Conservation (phyloP, 2,113 vertebrate genomes). For the Mesembrinibis cayennensis region DNA sequence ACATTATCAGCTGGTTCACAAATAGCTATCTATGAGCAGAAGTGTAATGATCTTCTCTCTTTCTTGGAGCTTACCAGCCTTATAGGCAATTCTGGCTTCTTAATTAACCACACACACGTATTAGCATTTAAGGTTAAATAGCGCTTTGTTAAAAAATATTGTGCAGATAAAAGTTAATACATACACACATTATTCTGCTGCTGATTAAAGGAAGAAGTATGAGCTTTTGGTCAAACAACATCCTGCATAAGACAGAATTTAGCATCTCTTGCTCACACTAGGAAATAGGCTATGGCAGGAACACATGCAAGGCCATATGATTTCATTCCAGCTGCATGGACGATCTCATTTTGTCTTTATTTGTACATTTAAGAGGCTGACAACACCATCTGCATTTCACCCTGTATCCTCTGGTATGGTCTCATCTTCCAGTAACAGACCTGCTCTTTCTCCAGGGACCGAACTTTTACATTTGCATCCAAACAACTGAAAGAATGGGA, state of each 20-base stretch:
- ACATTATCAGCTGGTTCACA: slow-evolving; percentile 79
- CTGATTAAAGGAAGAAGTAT: not conserved
- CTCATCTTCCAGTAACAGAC: slow-evolving; percentile 39
- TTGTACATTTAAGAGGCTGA: slow-evolving; percentile 51
- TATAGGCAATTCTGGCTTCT: slow-evolving; percentile 74
- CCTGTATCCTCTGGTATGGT: slow-evolving; percentile 4
- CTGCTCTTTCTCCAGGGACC: slow-evolving; percentile 17
- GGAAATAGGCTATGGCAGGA: slow-evolving; percentile 8
- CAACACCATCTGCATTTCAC: slow-evolving; percentile 47
- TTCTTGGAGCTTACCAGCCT: slow-evolving; percentile 67
- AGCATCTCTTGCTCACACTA: not conserved
- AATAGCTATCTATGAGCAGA: slow-evolving; percentile 75
- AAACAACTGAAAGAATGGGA: not conserved
- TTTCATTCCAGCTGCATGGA: slow-evolving; percentile 49
- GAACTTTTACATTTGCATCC: slow-evolving; percentile 1
- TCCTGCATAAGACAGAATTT: not conserved
- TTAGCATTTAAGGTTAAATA: slow-evolving; percentile 77
- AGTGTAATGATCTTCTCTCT: slow-evolving; percentile 62
- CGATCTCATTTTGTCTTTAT: slow-evolving; percentile 42
- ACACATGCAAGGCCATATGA: slow-evolving; percentile 21
- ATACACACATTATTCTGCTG: slow-evolving; percentile 26
- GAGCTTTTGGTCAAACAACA: not conserved
- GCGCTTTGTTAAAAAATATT: slow-evolving; percentile 23
- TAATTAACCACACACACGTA: slow-evolving; percentile 76
- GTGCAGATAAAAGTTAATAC: slow-evolving; percentile 57